A percentile compares a stretch with the other conserved stretches of the same genome.
phyloP scores from a whole-genome alignment of 2,888 invertebrate genomes.

The Desoria tigrina region DNA sequence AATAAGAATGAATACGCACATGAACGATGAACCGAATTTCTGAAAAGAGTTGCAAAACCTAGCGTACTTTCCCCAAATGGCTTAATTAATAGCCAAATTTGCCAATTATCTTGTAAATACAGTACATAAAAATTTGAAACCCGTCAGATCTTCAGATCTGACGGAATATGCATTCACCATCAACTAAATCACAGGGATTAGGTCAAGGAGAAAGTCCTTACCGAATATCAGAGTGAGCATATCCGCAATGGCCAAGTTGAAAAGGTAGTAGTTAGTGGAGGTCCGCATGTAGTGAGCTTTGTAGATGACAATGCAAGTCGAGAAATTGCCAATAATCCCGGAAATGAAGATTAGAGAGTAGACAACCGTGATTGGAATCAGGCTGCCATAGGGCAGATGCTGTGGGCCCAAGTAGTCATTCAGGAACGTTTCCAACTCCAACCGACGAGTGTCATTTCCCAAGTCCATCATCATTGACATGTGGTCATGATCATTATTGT shows the following conservation, averaged over 20 bases:
- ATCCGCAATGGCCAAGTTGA: conserved; percentile 56
- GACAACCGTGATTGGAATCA: conserved; percentile 55
- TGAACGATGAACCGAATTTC: no score
- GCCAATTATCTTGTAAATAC: no score
- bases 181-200: no score
- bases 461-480: background rate
- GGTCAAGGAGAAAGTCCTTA: no score
- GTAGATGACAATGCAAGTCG: conserved; percentile 56
- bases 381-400: conserved; percentile 53
- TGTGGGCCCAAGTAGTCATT: conserved; percentile 54
- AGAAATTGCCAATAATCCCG: conserved; percentile 55
- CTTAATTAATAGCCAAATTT: no score
- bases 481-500: no score
- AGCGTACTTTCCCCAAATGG: no score
- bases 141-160: no score
- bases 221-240: conserved; percentile 56
- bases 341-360: conserved; percentile 56
- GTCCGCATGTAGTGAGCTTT: conserved; percentile 56
- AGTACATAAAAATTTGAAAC: no score
- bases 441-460: conserved; percentile 14
- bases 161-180: no score
- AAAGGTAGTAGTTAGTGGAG: conserved; percentile 56
- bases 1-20: no score
- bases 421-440: conserved; percentile 33
- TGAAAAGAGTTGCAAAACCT: no score